phyloP scores from a whole-genome alignment of 2,888 invertebrate genomes.

The Euplagia quadripunctaria region DNA sequence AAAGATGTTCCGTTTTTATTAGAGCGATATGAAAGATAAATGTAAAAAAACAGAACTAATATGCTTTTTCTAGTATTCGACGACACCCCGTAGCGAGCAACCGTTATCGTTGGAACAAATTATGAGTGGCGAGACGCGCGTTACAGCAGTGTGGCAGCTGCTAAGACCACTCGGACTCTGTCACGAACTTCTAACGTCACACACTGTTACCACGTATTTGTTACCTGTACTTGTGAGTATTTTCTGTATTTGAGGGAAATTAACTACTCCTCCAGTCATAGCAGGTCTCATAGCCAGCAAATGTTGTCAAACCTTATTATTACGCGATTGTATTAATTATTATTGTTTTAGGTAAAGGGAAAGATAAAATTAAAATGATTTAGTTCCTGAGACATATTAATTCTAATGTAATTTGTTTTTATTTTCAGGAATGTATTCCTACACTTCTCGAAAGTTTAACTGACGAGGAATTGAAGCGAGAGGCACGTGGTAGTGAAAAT shows the following conservation, averaged over 20 bases:
- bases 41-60: not conserved
- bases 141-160: constrained; percentile 87
- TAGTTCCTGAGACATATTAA: not conserved
- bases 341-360: not conserved
- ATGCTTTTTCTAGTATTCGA: constrained; percentile 47
- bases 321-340: not conserved
- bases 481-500: constrained; percentile 96
- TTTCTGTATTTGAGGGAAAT: not conserved
- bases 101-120: constrained; percentile 79
- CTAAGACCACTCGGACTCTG: constrained; percentile 97
- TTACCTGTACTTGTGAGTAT: constrained; percentile 94
- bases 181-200: constrained; percentile 95
- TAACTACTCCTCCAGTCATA: not conserved
- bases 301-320: not conserved
- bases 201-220: constrained; percentile 96
- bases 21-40: not conserved
- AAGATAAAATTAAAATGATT: too few species aligned
- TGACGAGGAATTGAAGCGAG: constrained; percentile 98
- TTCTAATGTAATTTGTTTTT: not conserved
- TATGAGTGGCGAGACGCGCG: constrained; percentile 75
- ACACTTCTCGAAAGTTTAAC: constrained; percentile 96
- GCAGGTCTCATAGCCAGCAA: not conserved
- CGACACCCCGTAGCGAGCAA: constrained; percentile 72
- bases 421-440: constrained; percentile 94
- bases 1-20: not conserved